Percentiles rank a stretch among this genome's conserved stretches.
Conservation (phyloP, 2,797 vertebrate genomes). For the Peromyscus eremicus region DNA sequence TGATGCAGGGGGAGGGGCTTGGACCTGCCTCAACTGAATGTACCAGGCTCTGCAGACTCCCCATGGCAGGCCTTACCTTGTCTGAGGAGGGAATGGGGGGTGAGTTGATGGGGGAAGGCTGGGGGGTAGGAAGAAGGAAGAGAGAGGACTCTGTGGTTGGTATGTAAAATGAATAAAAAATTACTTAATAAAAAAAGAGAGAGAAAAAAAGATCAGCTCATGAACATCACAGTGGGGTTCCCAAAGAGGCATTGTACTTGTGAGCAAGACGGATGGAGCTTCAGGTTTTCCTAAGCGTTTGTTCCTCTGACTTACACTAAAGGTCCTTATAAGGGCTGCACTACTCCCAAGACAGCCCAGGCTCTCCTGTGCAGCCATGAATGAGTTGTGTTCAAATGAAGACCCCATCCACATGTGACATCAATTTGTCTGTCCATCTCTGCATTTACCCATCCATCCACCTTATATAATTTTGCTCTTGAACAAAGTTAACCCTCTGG, state of each 20-base stretch:
- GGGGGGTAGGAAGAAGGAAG: too few species aligned
- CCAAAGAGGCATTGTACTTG: background rate
- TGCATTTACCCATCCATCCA: background rate
- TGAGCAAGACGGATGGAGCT: background rate
- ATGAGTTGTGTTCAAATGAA: background rate
- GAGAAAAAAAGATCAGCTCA: background rate
- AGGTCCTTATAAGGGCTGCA: background rate
- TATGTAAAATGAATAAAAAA: too few species aligned
- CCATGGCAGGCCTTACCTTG: too few species aligned
- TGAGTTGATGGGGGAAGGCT: too few species aligned
- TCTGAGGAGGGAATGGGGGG: too few species aligned
- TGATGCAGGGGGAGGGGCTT: too few species aligned
- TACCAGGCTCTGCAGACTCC: too few species aligned
- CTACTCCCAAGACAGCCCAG: background rate
- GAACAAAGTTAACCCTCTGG: background rate
- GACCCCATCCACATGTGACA: background rate
- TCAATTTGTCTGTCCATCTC: background rate
- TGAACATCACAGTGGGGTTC: background rate
- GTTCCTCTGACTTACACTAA: background rate
- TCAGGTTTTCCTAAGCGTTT: background rate
- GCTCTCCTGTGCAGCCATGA: background rate
- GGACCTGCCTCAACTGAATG: too few species aligned
- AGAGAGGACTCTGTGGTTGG: too few species aligned
- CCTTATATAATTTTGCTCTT: background rate
- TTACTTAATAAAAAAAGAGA: too few species aligned